Percentiles rank a stretch among this genome's conserved stretches.
Evolutionary conservation across 2,888 invertebrate species (phyloP).

Genomic region (Melanophora roralis): DNA sequence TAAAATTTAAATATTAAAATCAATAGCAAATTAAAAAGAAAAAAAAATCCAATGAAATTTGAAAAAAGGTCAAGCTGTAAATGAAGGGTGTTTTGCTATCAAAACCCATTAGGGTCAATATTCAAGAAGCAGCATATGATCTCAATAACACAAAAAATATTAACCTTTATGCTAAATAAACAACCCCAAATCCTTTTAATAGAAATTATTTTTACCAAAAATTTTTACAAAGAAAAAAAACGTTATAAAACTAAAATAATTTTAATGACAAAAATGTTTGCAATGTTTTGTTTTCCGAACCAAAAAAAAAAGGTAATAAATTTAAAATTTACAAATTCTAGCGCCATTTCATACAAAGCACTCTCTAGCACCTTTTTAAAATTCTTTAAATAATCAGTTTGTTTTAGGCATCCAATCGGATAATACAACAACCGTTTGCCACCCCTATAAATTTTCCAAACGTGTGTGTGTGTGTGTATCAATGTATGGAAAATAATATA

Average conservation of each 20-base stretch:
- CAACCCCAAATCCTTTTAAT: slow-evolving; percentile 59
- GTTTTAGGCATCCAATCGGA: slow-evolving; percentile 21
- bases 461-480: neutral
- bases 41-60: neutral
- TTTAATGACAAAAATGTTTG: slow-evolving; percentile 55
- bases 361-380: slow-evolving; percentile 31
- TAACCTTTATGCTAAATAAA: slow-evolving; percentile 43
- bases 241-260: slow-evolving; percentile 17
- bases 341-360: slow-evolving; percentile 40
- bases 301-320: slow-evolving; percentile 47
- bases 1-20: slow-evolving; percentile 53
- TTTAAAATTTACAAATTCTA: slow-evolving; percentile 34
- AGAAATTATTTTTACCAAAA: neutral
- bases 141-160: slow-evolving; percentile 3
- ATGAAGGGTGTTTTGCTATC: slow-evolving; percentile 30
- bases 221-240: slow-evolving; percentile 25
- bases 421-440: slow-evolving; percentile 56
- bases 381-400: slow-evolving; percentile 13
- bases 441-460: slow-evolving; percentile 55
- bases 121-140: slow-evolving; percentile 5
- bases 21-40: slow-evolving; percentile 24
- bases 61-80: slow-evolving; percentile 58
- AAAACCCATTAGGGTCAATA: slow-evolving; percentile 40
- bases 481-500: neutral
- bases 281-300: neutral